These are phyloP conservation scores for Myotis myotis DNA, from an alignment of 2,797 vertebrate genomes.

Conservation along the genomic window DNA sequence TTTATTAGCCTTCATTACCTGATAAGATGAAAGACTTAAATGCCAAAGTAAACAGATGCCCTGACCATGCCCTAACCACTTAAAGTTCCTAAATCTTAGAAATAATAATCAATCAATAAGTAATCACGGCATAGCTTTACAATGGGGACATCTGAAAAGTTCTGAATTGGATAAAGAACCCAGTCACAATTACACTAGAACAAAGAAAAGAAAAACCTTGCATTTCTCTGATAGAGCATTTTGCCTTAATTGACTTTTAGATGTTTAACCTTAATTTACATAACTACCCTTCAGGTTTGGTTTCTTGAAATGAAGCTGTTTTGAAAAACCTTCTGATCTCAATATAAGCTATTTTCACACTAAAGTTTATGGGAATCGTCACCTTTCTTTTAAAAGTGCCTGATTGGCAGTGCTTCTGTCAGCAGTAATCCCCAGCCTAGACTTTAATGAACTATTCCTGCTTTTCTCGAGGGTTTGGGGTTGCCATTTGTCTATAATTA, in stretches of 20 bases:
- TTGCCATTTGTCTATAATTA: slow-evolving; percentile 67
- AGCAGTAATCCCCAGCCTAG: slow-evolving; percentile 36
- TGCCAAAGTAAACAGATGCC: slow-evolving; percentile 31
- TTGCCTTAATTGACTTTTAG: slow-evolving; percentile 62
- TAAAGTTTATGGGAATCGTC: slow-evolving; percentile 50
- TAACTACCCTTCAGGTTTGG: slow-evolving; percentile 50
- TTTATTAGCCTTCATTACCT: slow-evolving; percentile 50
- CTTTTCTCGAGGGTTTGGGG: slow-evolving; percentile 53
- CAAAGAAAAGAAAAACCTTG: slow-evolving; percentile 48
- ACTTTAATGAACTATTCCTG: slow-evolving; percentile 63
- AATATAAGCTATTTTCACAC: slow-evolving; percentile 59
- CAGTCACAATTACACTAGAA: background rate
- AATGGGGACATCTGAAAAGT: background rate
- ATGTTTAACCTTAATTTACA: slow-evolving; percentile 71
- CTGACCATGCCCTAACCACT: slow-evolving; percentile 37
- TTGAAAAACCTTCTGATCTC: slow-evolving; percentile 68
- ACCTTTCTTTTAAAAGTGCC: slow-evolving; percentile 57
- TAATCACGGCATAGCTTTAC: background rate
- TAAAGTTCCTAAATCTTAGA: slow-evolving; percentile 26
- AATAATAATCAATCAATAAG: slow-evolving; percentile 43
- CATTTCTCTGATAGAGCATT: slow-evolving; percentile 53
- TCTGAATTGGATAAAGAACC: slow-evolving; percentile 1
- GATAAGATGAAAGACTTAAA: slow-evolving; percentile 55
- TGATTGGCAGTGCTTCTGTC: slow-evolving; percentile 52
- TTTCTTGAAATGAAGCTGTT: slow-evolving; percentile 69